These are phyloP conservation scores for Malachius bipustulatus DNA, from an alignment of 2,888 invertebrate genomes.

Conservation along the genomic window DNA sequence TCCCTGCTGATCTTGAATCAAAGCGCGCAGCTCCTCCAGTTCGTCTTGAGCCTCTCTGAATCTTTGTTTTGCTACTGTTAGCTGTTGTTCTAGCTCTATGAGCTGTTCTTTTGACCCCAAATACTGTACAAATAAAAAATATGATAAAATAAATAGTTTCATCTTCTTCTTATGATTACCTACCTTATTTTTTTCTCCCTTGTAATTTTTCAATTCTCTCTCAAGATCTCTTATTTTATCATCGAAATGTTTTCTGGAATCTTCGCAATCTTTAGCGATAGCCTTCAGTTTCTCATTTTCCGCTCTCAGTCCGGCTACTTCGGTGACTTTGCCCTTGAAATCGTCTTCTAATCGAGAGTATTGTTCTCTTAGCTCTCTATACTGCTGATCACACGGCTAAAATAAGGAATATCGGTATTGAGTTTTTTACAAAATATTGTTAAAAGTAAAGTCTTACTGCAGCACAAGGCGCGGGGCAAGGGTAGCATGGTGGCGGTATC, in stretches of 20 bases:
- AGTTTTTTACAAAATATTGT: no score
- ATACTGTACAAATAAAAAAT: slow-evolving; percentile 13
- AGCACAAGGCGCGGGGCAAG: no score
- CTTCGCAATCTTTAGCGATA: slow-evolving; percentile 33
- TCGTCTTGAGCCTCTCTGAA: slow-evolving; percentile 49
- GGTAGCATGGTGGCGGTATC: not conserved
- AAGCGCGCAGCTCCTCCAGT: slow-evolving; percentile 42
- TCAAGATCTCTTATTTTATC: slow-evolving; percentile 47
- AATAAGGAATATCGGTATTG: no score
- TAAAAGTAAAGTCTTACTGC: no score
- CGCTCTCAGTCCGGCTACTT: slow-evolving; percentile 45
- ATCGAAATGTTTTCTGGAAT: slow-evolving; percentile 45
- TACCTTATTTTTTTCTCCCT: slow-evolving; percentile 33
- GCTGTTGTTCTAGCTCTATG: slow-evolving; percentile 47
- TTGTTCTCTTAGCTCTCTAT: slow-evolving; percentile 47
- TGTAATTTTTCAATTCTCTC: slow-evolving; percentile 37
- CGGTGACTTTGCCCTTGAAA: slow-evolving; percentile 54
- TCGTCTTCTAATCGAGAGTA: slow-evolving; percentile 52
- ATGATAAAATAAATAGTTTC: no score
- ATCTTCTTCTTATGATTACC: slow-evolving; percentile 18
- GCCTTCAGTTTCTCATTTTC: slow-evolving; percentile 41
- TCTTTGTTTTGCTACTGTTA: slow-evolving; percentile 41
- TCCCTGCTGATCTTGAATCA: slow-evolving; percentile 53
- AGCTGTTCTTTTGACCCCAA: slow-evolving; percentile 40
- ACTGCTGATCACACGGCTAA: slow-evolving; percentile 45